phyloP scores from a whole-genome alignment of 2,888 invertebrate genomes.

The Camponotus fellah region DNA sequence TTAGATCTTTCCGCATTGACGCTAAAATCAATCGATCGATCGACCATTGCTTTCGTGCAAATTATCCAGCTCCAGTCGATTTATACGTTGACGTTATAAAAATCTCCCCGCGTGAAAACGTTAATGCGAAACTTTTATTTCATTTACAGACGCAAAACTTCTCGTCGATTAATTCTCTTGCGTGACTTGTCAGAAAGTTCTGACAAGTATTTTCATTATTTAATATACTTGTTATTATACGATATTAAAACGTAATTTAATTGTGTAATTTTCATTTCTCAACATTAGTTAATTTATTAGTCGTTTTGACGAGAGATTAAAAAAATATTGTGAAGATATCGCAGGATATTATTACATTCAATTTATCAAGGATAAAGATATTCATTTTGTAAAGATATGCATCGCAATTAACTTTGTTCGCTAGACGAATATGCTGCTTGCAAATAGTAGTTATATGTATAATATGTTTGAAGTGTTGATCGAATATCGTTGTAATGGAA shows the following conservation, averaged over 20 bases:
- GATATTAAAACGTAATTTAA: neutral
- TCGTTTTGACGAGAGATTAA: neutral
- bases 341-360: constrained; percentile 3
- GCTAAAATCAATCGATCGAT: constrained; percentile 54
- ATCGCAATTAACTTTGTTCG: constrained; percentile 17
- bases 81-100: neutral
- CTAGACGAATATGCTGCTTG: neutral
- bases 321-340: neutral
- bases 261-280: neutral
- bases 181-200: neutral
- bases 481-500: constrained; percentile 8
- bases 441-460: neutral
- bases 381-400: neutral
- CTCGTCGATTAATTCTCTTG: neutral
- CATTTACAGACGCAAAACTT: neutral
- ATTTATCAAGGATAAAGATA: neutral
- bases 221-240: neutral
- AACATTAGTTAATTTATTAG: neutral
- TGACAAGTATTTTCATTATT: constrained; percentile 4
- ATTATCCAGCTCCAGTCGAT: constrained; percentile 25
- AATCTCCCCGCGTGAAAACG: neutral
- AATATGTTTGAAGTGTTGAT: neutral
- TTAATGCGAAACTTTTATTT: constrained; percentile 8
- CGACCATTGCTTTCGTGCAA: constrained; percentile 12
- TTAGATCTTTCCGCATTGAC: constrained; percentile 40